Base-by-base conservation (phyloP, 2,797 vertebrate species). In the Mallotus villosus region DNA sequence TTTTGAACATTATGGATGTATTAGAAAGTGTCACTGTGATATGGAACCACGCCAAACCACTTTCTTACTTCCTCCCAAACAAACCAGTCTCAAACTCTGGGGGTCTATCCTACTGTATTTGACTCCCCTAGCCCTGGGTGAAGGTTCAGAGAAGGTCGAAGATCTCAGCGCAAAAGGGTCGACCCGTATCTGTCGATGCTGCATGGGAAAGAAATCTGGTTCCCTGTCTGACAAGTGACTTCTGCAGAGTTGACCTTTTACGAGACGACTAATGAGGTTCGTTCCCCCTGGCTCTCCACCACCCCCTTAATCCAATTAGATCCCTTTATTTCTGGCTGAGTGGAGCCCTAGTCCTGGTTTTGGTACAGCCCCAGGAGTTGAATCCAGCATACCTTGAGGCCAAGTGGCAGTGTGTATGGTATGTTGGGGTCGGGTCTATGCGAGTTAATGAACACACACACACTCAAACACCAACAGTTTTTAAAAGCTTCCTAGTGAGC, bases 271-370 rank as follows among this genome's bases (percentile, higher is more conserved):
- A 89, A 87, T 80, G 82, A 87, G 77, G 78, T 78, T 80, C 67
- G 67, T 78, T 72, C 53, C 74, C 60, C 21, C 41, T 68, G 21
- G 4, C 1, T 1, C 34, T 55, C 72, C 74, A 79, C 61, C 72
- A 71, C 41, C 1, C 1, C 70, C 74, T 75, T 85, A 90, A 88
- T 91, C 90, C 85, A 83, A 87, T 82, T 74, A 86, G 82, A 87
- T 87, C 83, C 67, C 76, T 86, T 89, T 89, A 87, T 87, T 89
- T 90, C 87, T 89, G 89, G 82, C 80, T 82, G 84, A 86, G 73
- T 80, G 75, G 82, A 82, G 62, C 63, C n/a, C 68, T 70, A 59
- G 63, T 71, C 64, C 67, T 66, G 67, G 63, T 59, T 21, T n/a
- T 11, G n/a, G n/a, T 9, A 60, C n/a, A 21, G 11, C 21, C 63